Conservation (phyloP, 2,888 invertebrate species). For the Eupeodes latifasciatus region DNA sequence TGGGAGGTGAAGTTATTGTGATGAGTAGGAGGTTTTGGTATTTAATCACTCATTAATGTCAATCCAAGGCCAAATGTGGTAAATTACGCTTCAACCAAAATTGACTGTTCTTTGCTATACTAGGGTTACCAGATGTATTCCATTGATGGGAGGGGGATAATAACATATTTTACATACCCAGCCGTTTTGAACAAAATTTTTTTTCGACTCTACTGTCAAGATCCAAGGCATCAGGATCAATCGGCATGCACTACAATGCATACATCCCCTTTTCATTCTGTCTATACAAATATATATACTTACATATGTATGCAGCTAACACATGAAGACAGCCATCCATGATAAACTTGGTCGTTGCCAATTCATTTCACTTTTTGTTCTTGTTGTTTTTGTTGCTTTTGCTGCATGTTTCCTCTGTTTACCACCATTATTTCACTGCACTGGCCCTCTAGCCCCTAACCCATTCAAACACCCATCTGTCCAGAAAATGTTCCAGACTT, state of each 20-base stretch:
- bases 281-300: not conserved
- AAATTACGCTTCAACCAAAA: too few relatives aligned
- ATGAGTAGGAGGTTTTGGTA: too few relatives aligned
- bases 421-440: constrained; percentile 51
- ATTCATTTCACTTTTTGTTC: constrained; percentile 57
- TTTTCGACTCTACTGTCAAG: constrained; percentile 14
- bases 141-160: too few relatives aligned
- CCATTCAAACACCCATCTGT: constrained; percentile 64
- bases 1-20: too few relatives aligned
- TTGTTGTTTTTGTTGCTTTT: not conserved
- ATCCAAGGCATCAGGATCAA: not conserved
- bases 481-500: constrained; percentile 58
- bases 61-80: too few relatives aligned
- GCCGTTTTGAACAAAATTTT: not conserved
- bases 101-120: too few relatives aligned
- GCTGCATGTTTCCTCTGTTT: constrained; percentile 34
- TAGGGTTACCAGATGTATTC: too few relatives aligned
- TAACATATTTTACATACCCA: too few relatives aligned
- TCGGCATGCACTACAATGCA: constrained; percentile 37
- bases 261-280: constrained; percentile 14
- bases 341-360: constrained; percentile 66
- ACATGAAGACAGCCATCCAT: constrained; percentile 20
- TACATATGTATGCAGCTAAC: too few relatives aligned
- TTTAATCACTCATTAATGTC: too few relatives aligned
- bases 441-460: constrained; percentile 52